Evolutionary conservation across 2,113 vertebrate species (phyloP), one percentile per base, ranked within the genome.

Genomic region (Melanocharis versteri): DNA sequence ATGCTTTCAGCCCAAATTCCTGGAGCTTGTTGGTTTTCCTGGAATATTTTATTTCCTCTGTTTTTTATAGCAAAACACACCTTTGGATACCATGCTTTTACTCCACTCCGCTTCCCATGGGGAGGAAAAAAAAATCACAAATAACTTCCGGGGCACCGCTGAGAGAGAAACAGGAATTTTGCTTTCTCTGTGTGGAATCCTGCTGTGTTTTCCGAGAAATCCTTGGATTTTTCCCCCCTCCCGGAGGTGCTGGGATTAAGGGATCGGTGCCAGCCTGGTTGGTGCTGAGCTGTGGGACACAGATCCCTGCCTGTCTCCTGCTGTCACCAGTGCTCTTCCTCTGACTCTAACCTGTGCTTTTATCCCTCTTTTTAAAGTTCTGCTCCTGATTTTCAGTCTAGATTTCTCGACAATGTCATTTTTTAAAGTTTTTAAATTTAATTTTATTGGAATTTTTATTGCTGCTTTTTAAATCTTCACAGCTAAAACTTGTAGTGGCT

Each of bases 81-180:
- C 2, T 60, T 51, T n/a, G 19, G 11, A 26, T 24, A 2, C 0
- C 0, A 2, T 8, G 20, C 7, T n/a, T 78, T 87, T 73, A 28
- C 58, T 66, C 56, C 39, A 2, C 47, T 17, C 16, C 0, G 0
- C 11, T 69, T 90, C 65, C 56, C 1, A 0, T 0, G 6, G 16
- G 65, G 23, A 65, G 4, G 30, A 17, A 12, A 11, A 37, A 48
- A 47, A 40, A 21, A 5, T 42, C 22, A 1, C 26, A 71, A 75
- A 45, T 31, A 2, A 2, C 47, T 96, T 95, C 57, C 24, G 9
- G 56, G 30, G 60, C 26, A 0, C 3, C 0, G 4, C 42, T 16
- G 33, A 66, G n/a, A 0, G 0, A 33, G 30, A 17, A 72, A 23
- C 3, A 0, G 15, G 13, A n/a, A 1, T n/a, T 53, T 30, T 28